Evolutionary conservation across 2,888 invertebrate species (phyloP), one percentile per base, ranked within the genome.

Genomic region (Ochropleura plecta): DNA sequence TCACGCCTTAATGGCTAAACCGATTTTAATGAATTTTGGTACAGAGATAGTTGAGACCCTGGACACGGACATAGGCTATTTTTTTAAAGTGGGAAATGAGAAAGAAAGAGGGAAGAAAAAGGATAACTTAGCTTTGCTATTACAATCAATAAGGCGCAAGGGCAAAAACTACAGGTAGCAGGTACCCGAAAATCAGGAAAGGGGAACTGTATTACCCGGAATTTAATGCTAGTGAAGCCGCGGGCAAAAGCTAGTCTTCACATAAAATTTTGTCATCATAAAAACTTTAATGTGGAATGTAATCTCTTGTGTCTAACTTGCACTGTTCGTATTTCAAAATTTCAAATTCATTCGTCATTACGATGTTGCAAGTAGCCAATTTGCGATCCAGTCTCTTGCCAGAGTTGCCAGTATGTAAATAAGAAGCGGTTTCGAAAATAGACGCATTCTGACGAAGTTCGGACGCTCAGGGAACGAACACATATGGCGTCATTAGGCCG

Each of bases 401-500:
- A 82, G 83, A 89, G 88, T 85, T 73, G 78, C 85, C 83, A 82
- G 83, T 89, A 88, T 90, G 91, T 84, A 87, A 91, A 90, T 91
- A 79, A 86, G 73, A 86, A 86, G 79, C 84, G 82, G 86, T 88
- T 88, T 88, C 77, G 86, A 83, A 88, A 89, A 90, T 90, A 88
- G 86, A 86, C 77, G 82, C 77, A 85, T 83, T 84, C 86, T 82
- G 86, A 86, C 83, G 70, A 79, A 81, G 85, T 87, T 78, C 66
- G 73, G 79, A 79, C 80, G 73, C 70, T 80, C 73, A 81, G 74
- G 85, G 80, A 78, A 79, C 68, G 80, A 86, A 86, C 88, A 91
- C 86, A 90, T n/a, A n/a, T 89, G 90, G 88, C 88, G 83, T 87
- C 86, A 89, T 90, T 89, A 88, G 83, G 81, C 85, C 79, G 85